These are phyloP conservation scores for Halotydeus destructor DNA, from an alignment of 1,140 invertebrate species.

Conservation along the genomic window DNA sequence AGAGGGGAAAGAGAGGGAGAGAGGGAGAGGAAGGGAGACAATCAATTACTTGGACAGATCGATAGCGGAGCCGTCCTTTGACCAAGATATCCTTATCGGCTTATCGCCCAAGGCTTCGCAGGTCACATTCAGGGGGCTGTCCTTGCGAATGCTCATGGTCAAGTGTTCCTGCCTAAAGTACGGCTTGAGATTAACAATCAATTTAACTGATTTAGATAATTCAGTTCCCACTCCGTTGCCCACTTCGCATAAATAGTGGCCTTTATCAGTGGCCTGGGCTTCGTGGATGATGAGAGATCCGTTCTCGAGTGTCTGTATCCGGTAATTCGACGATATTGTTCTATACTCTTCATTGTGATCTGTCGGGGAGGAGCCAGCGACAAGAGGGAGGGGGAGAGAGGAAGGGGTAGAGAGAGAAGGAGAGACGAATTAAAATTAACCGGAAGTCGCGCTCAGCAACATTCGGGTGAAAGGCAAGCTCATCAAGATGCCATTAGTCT, in stretches of 20 bases:
- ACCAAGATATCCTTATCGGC: slow-evolving; percentile 32
- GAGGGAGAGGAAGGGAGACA: too few relatives aligned
- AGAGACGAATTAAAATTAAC: too few relatives aligned
- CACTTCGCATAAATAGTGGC: slow-evolving; percentile 15
- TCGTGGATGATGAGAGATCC: slow-evolving; percentile 12
- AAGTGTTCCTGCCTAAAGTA: slow-evolving; percentile 88
- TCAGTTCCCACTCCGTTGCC: slow-evolving; percentile 25
- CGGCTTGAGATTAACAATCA: slow-evolving; percentile 54
- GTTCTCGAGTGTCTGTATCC: slow-evolving; percentile 14
- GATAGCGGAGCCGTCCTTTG: too few relatives aligned
- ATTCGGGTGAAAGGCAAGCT: too few relatives aligned
- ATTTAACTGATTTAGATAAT: slow-evolving; percentile 25
- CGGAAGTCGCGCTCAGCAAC: too few relatives aligned
- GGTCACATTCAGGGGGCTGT: slow-evolving; percentile 14
- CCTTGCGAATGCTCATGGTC: slow-evolving; percentile 36
- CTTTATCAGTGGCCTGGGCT: slow-evolving; percentile 9
- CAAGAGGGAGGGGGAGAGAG: background rate
- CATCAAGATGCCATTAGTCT: too few relatives aligned
- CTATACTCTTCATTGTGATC: slow-evolving; percentile 4
- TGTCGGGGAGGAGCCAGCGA: too few relatives aligned
- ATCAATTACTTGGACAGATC: too few relatives aligned
- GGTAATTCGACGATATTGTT: slow-evolving; percentile 16
- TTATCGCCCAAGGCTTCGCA: slow-evolving; percentile 37
- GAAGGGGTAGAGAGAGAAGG: too few relatives aligned
- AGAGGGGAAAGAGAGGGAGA: too few relatives aligned